Evolutionary conservation across 2,797 vertebrate genomes (phyloP).

Genomic region (Enteromius paludinosus): DNA sequence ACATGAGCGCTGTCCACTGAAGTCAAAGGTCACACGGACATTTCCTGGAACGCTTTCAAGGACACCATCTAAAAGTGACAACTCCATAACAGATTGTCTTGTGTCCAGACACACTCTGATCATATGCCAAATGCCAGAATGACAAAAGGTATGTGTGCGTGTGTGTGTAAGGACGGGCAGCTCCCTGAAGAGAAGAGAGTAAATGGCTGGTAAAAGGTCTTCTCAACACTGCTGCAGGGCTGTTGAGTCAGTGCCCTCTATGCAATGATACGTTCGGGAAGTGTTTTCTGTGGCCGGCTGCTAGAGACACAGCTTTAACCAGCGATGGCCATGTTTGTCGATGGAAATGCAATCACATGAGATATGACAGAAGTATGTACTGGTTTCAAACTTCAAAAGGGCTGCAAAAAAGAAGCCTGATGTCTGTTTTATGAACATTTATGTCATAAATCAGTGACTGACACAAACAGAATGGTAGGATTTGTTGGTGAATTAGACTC

Average conservation of each 20-base stretch:
- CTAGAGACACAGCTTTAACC: conserved; percentile 1
- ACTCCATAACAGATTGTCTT: conserved; percentile 66
- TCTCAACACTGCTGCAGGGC: conserved; percentile 27
- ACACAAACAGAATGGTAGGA: background rate
- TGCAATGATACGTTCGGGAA: background rate
- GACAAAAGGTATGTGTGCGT: conserved; percentile 65
- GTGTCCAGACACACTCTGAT: conserved; percentile 68
- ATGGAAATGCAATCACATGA: background rate
- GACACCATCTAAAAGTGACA: conserved; percentile 53
- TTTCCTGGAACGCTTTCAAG: conserved; percentile 71
- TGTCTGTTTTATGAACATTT: background rate
- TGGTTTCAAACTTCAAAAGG: background rate
- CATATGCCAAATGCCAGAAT: conserved; percentile 70
- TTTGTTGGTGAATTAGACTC: background rate
- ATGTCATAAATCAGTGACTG: background rate
- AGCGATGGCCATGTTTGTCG: background rate
- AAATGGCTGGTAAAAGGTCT: conserved; percentile 34
- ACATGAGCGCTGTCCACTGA: conserved; percentile 1
- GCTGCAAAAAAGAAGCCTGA: background rate
- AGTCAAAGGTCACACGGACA: conserved; percentile 59
- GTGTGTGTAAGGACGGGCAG: conserved; percentile 1
- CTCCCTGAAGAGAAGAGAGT: background rate
- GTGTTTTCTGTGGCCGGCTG: conserved; percentile 3
- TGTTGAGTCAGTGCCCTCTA: conserved; percentile 9
- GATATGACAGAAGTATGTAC: conserved; percentile 11